Conservation (phyloP, 2,113 vertebrate species). For the Trinectes maculatus region DNA sequence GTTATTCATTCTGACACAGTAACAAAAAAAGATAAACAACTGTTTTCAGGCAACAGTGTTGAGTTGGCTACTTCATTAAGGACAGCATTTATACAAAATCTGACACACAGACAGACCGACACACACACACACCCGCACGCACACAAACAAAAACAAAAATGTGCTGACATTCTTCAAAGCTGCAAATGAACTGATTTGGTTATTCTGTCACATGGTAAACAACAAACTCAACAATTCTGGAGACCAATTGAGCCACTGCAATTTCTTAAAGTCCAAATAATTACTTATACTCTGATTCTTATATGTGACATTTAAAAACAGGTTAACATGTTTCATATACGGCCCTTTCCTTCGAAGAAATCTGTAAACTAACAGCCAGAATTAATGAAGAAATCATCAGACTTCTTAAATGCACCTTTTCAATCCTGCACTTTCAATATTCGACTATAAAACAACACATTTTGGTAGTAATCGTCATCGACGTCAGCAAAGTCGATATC, state of each 20-base stretch:
- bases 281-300: conserved; percentile 10
- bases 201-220: conserved; percentile 29
- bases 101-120: conserved; percentile 22
- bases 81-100: conserved; percentile 68
- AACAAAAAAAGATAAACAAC: conserved; percentile 62
- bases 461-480: no score
- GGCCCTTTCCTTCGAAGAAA: conserved; percentile 6
- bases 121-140: conserved; percentile 25
- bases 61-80: conserved; percentile 75
- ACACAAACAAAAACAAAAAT: conserved; percentile 36
- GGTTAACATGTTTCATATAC: conserved; percentile 7
- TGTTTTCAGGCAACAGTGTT: conserved; percentile 75
- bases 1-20: conserved; percentile 51
- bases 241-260: conserved; percentile 8
- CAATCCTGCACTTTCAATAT: no score
- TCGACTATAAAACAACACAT: conserved; percentile 9
- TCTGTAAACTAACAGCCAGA: conserved; percentile 7
- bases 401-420: neutral
- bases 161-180: conserved; percentile 44
- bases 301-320: conserved; percentile 2
- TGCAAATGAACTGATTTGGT: conserved; percentile 39
- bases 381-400: neutral
- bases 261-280: conserved; percentile 13
- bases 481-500: conserved; percentile 11
- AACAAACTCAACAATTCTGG: neutral